Evolutionary conservation across 2,888 invertebrate species (phyloP), one percentile per base, ranked within the genome.

Genomic region (Flexamia atlantica): DNA sequence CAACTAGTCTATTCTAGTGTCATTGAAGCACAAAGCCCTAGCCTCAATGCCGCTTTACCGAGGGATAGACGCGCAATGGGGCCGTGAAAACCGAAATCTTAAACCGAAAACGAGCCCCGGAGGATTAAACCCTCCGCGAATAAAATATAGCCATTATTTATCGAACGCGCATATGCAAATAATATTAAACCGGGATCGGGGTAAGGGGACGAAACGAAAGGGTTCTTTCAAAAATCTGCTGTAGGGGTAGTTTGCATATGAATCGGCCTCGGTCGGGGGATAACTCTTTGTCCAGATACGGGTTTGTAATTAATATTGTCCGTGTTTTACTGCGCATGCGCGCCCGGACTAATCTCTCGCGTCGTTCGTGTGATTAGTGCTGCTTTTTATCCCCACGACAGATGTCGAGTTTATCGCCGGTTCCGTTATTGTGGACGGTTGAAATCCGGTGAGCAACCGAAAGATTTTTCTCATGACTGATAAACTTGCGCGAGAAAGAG

Each of bases 141-240:
- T 79, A 79, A 79, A 79, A 79, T 79, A 79, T 79, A 79, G 20
- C 79, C 79, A 79, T 79, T 79, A 79, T 79, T 79, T 79, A 79
- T 79, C 79, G 79, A 79, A 32, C 57, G 79, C 57, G 28, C 79
- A 57, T 79, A 79, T 79, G 79, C 79, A 79, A 79, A 79, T 79
- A 79, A 53, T 79, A 79, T 76, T 76, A 76, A 76, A 76, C 76
- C 76, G 50, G 74, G 74, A 68, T 53, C 32, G 53, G 79, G 32
- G 76, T 40, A 50, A 79, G 57, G 79, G 76, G 79, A 25, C 79
- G 79, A 57, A 57, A 79, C 79, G 57, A 57, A 79, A 79, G 79
- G 79, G 79, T 79, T 76, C 76, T 76, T 79, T 79, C 79, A 79
- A 79, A 79, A 79, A 79, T 79, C 79, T 79, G 79, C 79, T 79